phyloP scores from a whole-genome alignment of 2,888 invertebrate genomes.

The Bembecia ichneumoniformis region DNA sequence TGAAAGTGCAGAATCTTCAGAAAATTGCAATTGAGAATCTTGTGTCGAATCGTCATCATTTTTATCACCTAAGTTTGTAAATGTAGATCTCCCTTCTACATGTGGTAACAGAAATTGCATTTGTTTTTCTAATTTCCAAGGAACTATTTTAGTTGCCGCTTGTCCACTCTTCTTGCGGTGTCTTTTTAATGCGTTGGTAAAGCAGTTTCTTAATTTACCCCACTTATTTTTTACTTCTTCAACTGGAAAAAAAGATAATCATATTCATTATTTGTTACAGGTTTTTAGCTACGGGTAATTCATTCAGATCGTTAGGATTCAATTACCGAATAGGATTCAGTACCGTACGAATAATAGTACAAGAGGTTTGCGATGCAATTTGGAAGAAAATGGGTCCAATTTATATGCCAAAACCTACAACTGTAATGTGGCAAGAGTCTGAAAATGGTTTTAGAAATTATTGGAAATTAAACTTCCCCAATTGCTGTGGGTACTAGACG shows the following conservation, averaged over 20 bases:
- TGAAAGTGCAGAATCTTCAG: neutral
- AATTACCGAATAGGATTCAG: conserved; percentile 10
- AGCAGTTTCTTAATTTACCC: conserved; percentile 3
- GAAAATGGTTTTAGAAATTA: conserved; percentile 5
- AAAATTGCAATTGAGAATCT: too few species aligned
- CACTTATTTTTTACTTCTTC: conserved; percentile 1
- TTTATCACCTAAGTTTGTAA: neutral
- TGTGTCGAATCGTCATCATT: too few species aligned
- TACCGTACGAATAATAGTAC: conserved; percentile 9
- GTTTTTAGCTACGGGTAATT: conserved; percentile 2
- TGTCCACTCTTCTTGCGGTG: neutral
- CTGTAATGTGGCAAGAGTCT: conserved; percentile 6
- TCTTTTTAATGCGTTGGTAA: neutral
- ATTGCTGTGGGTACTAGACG: conserved; percentile 14
- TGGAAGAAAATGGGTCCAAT: conserved; percentile 11
- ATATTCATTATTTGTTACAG: neutral
- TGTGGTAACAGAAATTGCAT: neutral
- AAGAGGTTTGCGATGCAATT: conserved; percentile 12
- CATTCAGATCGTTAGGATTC: conserved; percentile 8
- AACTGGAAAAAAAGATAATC: neutral
- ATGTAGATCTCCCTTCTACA: neutral
- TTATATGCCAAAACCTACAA: conserved; percentile 9
- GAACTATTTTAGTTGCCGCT: neutral
- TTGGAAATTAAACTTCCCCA: conserved; percentile 10
- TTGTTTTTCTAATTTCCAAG: neutral